Conservation (phyloP, 1,140 invertebrate genomes). For the Drosophila pseudoananassae region DNA sequence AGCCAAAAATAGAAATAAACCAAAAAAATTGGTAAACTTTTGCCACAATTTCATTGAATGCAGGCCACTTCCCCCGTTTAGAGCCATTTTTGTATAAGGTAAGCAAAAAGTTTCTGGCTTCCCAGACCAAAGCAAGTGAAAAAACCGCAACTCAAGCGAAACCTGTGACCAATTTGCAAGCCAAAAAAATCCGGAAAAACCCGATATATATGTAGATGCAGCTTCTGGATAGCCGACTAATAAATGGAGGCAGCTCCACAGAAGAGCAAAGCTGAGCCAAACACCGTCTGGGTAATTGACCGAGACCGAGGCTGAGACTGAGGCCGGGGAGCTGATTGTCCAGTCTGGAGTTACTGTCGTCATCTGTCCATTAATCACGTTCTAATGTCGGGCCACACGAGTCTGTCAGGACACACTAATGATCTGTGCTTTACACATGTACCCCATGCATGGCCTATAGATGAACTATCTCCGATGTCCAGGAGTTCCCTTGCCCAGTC, state of each 20-base stretch:
- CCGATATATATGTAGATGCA: neutral
- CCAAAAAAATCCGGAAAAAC: slow-evolving; percentile 29
- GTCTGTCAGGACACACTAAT: slow-evolving; percentile 70
- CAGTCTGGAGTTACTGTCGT: slow-evolving; percentile 42
- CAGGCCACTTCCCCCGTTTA: slow-evolving; percentile 27
- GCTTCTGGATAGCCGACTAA: slow-evolving; percentile 8
- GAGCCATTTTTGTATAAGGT: slow-evolving; percentile 66
- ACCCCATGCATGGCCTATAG: slow-evolving; percentile 54
- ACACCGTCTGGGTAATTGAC: slow-evolving; percentile 55
- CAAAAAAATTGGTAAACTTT: slow-evolving; percentile 56
- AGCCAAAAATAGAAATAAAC: neutral
- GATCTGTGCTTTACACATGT: slow-evolving; percentile 78
- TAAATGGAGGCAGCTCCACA: slow-evolving; percentile 33
- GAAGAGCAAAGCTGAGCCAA: slow-evolving; percentile 1
- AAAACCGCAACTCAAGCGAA: slow-evolving; percentile 71
- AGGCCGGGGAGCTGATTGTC: slow-evolving; percentile 54
- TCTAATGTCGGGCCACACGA: slow-evolving; percentile 55
- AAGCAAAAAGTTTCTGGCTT: slow-evolving; percentile 69
- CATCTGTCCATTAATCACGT: slow-evolving; percentile 68
- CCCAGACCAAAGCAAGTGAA: slow-evolving; percentile 13
- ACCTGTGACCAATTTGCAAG: slow-evolving; percentile 73
- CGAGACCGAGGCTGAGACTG: slow-evolving; percentile 7
- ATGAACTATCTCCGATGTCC: slow-evolving; percentile 36
- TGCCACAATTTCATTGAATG: slow-evolving; percentile 70
- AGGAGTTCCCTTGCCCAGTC: neutral